phyloP scores from a whole-genome alignment of 2,888 invertebrate genomes.

The Lagria hirta region DNA sequence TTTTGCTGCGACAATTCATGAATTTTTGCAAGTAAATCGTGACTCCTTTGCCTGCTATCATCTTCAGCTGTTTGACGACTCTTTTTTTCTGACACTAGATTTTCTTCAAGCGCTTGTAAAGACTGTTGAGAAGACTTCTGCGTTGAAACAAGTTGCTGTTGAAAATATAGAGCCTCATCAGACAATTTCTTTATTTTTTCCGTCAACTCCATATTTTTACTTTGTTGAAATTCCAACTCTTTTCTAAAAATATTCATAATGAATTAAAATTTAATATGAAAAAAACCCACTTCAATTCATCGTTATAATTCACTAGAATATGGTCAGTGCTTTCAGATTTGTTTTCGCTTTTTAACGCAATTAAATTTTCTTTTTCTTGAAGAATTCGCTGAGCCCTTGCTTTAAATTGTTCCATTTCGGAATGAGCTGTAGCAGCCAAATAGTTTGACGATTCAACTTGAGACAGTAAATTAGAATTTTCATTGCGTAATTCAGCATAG shows the following conservation, averaged over 20 bases:
- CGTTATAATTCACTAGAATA: slow-evolving; percentile 42
- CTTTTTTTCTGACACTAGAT: slow-evolving; percentile 52
- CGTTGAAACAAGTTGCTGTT: slow-evolving; percentile 49
- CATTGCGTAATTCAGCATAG: slow-evolving; percentile 47
- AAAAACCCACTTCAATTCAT: slow-evolving; percentile 35
- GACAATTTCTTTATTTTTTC: slow-evolving; percentile 56
- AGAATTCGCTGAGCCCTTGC: slow-evolving; percentile 76
- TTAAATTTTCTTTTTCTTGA: slow-evolving; percentile 74
- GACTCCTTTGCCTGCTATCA: slow-evolving; percentile 47
- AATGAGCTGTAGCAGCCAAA: slow-evolving; percentile 41
- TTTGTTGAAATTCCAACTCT: slow-evolving; percentile 54
- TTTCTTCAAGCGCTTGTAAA: slow-evolving; percentile 50
- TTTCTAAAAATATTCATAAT: slow-evolving; percentile 39
- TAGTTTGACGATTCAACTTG: slow-evolving; percentile 46
- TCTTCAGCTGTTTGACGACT: slow-evolving; percentile 54
- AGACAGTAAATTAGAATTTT: slow-evolving; percentile 43
- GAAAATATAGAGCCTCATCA: slow-evolving; percentile 52
- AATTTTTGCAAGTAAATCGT: slow-evolving; percentile 53
- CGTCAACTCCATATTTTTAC: slow-evolving; percentile 50
- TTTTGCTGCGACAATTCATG: slow-evolving; percentile 54
- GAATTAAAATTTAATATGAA: slow-evolving; percentile 5
- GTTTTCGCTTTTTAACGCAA: slow-evolving; percentile 49
- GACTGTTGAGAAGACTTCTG: slow-evolving; percentile 51
- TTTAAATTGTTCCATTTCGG: slow-evolving; percentile 73
- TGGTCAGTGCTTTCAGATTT: slow-evolving; percentile 33